Base-by-base conservation (phyloP, 1,140 invertebrate species). In the Sycophila sp. region DNA sequence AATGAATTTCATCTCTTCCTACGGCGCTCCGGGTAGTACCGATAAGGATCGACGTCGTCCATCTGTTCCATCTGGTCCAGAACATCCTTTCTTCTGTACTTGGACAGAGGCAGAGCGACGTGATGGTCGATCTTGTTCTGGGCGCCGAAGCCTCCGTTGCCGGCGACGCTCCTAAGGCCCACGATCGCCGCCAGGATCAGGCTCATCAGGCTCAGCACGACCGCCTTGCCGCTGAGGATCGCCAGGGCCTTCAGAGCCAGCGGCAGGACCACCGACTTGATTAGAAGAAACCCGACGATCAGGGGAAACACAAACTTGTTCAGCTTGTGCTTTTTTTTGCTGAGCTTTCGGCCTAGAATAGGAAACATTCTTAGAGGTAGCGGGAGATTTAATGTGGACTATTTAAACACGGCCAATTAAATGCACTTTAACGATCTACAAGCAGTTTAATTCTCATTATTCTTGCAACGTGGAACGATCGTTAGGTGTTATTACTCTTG, bases 221-320 rank as follows among this genome's bases (percentile, higher is more conserved):
- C 86, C 1, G 89, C 88, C 72, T 89, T 88, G 15, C 88, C 86
- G 24, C 91, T 89, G 10, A 92, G 76, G 53, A 92, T 86, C 4
- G 90, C 89, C 10, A 92, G 74, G 19, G 86, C 86, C 74, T 91
- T 92, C 55, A 92, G 74, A 15, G 89, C 87, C n/a, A 92, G 78
- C 1, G 90, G 90, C 58, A 92, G 73, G 2, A 92, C 53, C 7
- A 92, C 80, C 45, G 88, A 87, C 74, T 91, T 92, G 4, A 90
- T 89, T 13, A 91, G 77, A 13, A 90, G 74, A 11, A 90, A 81
- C 0, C 89, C 90, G n/a, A 90, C 75, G 15, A 92, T 76, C 42
- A 92, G 56, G 0, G 90, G 90, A 38, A 90, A 45, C 30, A 90
- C 69, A 58, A 84, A 88, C 72, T 88, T 89, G 71, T 77, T 78